Conservation (phyloP, 2,888 invertebrate species). For the Diaphora mendica region DNA sequence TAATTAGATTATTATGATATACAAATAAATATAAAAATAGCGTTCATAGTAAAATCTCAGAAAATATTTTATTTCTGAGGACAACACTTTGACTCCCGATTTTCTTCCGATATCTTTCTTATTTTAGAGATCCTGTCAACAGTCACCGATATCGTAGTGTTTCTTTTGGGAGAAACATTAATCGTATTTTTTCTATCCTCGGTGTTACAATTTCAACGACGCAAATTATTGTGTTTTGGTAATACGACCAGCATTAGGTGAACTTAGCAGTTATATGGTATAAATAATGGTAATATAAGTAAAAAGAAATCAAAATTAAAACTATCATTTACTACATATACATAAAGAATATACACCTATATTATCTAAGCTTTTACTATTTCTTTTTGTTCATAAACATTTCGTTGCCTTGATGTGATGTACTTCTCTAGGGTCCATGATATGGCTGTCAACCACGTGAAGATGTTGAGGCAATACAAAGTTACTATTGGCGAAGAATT, state of each 20-base stretch:
- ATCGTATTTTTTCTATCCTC: background rate
- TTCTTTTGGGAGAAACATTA: background rate
- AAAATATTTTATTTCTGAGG: background rate
- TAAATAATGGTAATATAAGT: background rate
- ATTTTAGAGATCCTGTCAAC: background rate
- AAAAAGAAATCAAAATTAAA: background rate
- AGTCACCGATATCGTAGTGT: background rate
- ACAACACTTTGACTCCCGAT: background rate
- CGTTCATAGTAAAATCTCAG: background rate
- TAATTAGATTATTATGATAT: too few species aligned
- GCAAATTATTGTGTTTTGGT: too few species aligned
- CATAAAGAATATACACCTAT: background rate
- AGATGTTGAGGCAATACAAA: conserved; percentile 88
- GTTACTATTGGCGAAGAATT: conserved; percentile 87
- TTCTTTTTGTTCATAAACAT: conserved; percentile 47
- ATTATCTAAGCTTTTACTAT: conserved; percentile 48
- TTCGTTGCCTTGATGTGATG: conserved; percentile 63
- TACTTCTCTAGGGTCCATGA: conserved; percentile 88
- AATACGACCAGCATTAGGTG: too few species aligned
- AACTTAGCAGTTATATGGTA: background rate
- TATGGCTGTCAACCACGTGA: conserved; percentile 88
- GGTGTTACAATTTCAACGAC: background rate
- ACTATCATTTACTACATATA: conserved; percentile 3
- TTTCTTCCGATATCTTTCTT: background rate
- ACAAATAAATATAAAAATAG: background rate